Conservation (phyloP, 1,140 invertebrate species). For the Achatina immaculata region DNA sequence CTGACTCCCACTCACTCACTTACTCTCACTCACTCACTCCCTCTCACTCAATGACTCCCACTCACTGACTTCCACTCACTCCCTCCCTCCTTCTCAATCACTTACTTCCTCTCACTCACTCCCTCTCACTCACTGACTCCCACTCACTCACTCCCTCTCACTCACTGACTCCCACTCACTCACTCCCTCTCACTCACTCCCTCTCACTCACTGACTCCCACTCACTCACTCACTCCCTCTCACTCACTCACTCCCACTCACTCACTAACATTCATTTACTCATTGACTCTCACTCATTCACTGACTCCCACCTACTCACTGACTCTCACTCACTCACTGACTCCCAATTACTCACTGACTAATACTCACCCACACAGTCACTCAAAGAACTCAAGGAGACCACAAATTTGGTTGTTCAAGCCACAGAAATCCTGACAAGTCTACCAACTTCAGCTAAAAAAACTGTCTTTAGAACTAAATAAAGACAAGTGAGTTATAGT, state of each 20-base stretch:
- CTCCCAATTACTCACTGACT: not conserved
- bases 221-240: too few relatives aligned
- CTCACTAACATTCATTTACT: not conserved
- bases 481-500: too few relatives aligned
- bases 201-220: not conserved
- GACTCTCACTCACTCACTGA: conserved; percentile 6
- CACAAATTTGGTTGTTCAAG: too few relatives aligned
- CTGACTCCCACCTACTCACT: not conserved
- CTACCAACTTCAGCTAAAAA: too few relatives aligned
- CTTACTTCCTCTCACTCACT: not conserved
- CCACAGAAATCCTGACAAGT: too few relatives aligned
- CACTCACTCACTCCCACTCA: too few relatives aligned
- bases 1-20: not conserved
- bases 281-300: not conserved
- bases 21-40: conserved; percentile 9
- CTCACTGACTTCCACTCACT: not conserved
- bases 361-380: conserved; percentile 1
- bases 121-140: not conserved
- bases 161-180: conserved; percentile 3
- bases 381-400: too few relatives aligned
- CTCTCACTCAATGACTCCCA: not conserved
- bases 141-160: conserved; percentile 1
- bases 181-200: not conserved
- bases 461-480: too few relatives aligned
- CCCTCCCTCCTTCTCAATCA: not conserved